Evolutionary conservation across 2,888 invertebrate genomes (phyloP), one percentile per base, ranked within the genome.

Genomic region (Drosophila trichaetosa): DNA sequence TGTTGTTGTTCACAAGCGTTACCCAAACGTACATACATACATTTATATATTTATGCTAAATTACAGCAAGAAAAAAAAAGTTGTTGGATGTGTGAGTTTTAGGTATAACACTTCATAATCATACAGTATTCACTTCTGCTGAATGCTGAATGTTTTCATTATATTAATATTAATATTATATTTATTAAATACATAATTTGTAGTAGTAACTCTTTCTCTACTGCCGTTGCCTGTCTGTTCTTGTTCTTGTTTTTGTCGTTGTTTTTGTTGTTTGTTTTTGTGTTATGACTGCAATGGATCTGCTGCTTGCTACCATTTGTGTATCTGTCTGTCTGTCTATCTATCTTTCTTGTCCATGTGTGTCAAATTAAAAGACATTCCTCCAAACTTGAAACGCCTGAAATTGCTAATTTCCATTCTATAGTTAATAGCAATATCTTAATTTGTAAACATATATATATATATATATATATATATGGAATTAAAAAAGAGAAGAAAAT

Each of bases 61-160:
- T 82, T 87, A 87, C 76, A 85, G 69, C 70, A 76, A 63, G 49
- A 65, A 66, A 81, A 69, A 81, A 82, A 80, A 73, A 49, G 34
- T 69, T 79, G 34, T 67, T 67, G 36, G 53, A 54, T 62, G 63
- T 65, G 65, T 72, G 59, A 72, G 53, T 72, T 67, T 60, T 71
- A 64, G 60, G 73, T 68, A 40, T 73, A 56, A 54, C 31, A 36
- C 40, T 63, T 66, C 58, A 58, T 66, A 60, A 69, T 69, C 76
- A 69, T 76, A 79, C 58, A 80, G 63, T 66, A 76, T 72, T 69
- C 46, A 63, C 49, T 27, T 58, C 31, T 2, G 10, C 52, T 57
- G 52, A n/a, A 38, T 10, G 7, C 27, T 5, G 27, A 27, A 29
- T 29, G 29, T 58, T 40, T 5, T 31, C 38, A 52, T 60, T 31